These are phyloP conservation scores for Sebastes flavidus DNA, from an alignment of 2,797 vertebrate genomes.

Conservation along the genomic window DNA sequence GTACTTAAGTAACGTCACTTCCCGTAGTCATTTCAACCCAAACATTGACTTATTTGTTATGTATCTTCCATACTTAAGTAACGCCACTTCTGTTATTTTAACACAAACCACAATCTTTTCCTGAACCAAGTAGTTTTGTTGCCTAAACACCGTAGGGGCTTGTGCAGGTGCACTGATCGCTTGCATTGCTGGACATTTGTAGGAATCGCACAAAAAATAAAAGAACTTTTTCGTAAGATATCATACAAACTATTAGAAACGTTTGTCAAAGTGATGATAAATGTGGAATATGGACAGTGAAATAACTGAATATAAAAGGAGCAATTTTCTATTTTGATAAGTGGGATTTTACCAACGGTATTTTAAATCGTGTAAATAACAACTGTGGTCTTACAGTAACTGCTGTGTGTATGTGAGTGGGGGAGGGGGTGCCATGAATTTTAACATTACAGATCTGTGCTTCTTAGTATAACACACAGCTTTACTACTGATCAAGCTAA, in stretches of 20 bases:
- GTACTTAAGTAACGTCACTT: too few species aligned
- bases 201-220: not conserved
- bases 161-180: too few species aligned
- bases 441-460: not conserved
- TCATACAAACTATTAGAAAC: not conserved
- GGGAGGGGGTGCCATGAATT: not conserved
- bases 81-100: not conserved
- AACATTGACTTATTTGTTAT: too few species aligned
- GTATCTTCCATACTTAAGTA: not conserved
- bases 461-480: not conserved
- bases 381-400: not conserved
- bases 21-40: too few species aligned
- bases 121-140: not conserved
- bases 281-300: not conserved
- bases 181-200: too few species aligned
- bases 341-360: not conserved
- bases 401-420: not conserved
- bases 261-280: not conserved
- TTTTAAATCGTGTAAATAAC: not conserved
- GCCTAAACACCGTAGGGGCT: too few species aligned
- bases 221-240: not conserved
- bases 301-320: not conserved
- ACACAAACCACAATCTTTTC: not conserved
- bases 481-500: not conserved
- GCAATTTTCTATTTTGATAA: not conserved